Percentiles rank a stretch among this genome's conserved stretches.
phyloP scores from a whole-genome alignment of 2,797 vertebrate species.

The Hirundo rustica region DNA sequence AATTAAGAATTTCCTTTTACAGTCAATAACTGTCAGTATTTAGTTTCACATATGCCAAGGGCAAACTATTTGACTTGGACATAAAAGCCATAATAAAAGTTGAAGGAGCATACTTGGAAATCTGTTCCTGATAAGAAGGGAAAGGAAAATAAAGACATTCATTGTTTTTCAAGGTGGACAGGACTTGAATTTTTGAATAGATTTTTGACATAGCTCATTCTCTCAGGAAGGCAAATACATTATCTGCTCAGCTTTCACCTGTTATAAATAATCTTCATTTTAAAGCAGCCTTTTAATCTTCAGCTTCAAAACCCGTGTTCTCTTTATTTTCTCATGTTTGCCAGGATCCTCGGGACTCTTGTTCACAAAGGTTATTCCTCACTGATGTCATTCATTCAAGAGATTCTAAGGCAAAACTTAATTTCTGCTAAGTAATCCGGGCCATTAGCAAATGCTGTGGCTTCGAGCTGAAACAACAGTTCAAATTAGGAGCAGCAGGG shows the following conservation, averaged over 20 bases:
- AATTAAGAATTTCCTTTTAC: not conserved
- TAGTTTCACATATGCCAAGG: not conserved
- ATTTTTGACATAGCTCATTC: not conserved
- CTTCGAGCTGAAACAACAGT: not conserved
- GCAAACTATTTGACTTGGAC: not conserved
- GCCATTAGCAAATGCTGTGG: not conserved
- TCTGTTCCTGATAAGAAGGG: not conserved
- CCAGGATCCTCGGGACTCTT: not conserved
- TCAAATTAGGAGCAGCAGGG: not conserved
- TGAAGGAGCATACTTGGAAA: not conserved
- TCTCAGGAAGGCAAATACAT: not conserved
- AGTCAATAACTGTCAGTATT: not conserved
- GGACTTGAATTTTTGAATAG: not conserved
- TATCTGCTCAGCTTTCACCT: not conserved
- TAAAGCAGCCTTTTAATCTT: not conserved
- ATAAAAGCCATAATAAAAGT: not conserved
- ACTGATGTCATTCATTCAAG: not conserved
- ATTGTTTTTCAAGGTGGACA: not conserved
- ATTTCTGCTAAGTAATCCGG: not conserved
- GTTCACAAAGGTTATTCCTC: not conserved
- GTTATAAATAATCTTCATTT: not conserved
- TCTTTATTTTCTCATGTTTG: not conserved
- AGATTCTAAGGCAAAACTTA: not conserved
- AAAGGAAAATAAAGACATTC: not conserved
- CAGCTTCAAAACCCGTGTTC: not conserved